Percentiles rank a stretch among this genome's conserved stretches.
phyloP scores from a whole-genome alignment of 2,888 invertebrate genomes.

The Dexiosoma caninum region DNA sequence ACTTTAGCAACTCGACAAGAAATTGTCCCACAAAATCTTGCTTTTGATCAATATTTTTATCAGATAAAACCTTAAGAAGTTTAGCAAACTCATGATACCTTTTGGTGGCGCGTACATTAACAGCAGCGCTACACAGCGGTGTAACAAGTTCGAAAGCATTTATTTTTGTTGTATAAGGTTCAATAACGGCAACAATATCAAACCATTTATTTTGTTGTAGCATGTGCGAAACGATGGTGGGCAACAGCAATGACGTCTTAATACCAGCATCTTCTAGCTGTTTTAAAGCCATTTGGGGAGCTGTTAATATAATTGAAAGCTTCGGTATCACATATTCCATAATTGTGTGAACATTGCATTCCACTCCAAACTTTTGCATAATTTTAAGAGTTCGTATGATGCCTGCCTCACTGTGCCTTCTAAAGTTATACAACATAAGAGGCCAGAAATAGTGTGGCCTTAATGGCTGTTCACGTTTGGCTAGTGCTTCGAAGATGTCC shows the following conservation, averaged over 20 bases:
- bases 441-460: slow-evolving; percentile 85
- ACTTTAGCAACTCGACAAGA: slow-evolving; percentile 78
- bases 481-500: slow-evolving; percentile 68
- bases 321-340: slow-evolving; percentile 80
- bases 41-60: slow-evolving; percentile 77
- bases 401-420: slow-evolving; percentile 79
- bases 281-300: slow-evolving; percentile 70
- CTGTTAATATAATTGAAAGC: slow-evolving; percentile 69
- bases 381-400: slow-evolving; percentile 79
- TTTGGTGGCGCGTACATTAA: slow-evolving; percentile 75
- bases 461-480: slow-evolving; percentile 67
- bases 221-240: slow-evolving; percentile 70
- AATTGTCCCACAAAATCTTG: slow-evolving; percentile 81
- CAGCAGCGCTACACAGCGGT: slow-evolving; percentile 79
- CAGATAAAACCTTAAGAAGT: slow-evolving; percentile 78
- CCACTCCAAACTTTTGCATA: slow-evolving; percentile 80
- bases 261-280: slow-evolving; percentile 70
- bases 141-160: slow-evolving; percentile 79
- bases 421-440: slow-evolving; percentile 79
- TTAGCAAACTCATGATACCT: slow-evolving; percentile 79
- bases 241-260: slow-evolving; percentile 68
- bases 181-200: slow-evolving; percentile 68
- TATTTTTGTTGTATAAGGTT: slow-evolving; percentile 78
- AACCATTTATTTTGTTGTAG: slow-evolving; percentile 69
- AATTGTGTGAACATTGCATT: slow-evolving; percentile 81